A percentile compares a stretch with the other conserved stretches of the same genome.
phyloP scores from a whole-genome alignment of 2,888 invertebrate genomes.

The Anorthoa munda region DNA sequence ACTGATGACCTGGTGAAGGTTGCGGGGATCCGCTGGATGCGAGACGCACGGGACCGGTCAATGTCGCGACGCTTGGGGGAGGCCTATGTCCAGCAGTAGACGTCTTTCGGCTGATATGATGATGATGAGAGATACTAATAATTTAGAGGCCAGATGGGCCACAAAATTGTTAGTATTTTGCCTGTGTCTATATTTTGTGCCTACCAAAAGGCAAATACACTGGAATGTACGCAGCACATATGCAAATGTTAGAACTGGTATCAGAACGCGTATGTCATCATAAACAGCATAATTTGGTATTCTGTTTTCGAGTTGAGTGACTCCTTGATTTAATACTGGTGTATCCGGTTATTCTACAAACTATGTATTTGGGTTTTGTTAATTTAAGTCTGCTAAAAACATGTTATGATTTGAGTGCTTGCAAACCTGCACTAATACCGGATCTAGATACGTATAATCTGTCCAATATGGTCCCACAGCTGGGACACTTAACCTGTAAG shows the following conservation, averaged over 20 bases:
- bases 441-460: background rate
- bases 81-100: no score
- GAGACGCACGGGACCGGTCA: no score
- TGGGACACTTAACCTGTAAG: no score
- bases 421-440: background rate
- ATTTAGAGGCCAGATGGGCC: no score
- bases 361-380: background rate
- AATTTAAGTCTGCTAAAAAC: conserved; percentile 1
- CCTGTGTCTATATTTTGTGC: conserved; percentile 2
- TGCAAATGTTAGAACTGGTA: conserved; percentile 37
- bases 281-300: conserved; percentile 33
- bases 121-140: no score
- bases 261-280: conserved; percentile 22
- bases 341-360: conserved; percentile 27
- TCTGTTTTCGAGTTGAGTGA: conserved; percentile 34
- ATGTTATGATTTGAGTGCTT: background rate
- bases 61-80: no score
- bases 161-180: no score
- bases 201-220: conserved; percentile 2
- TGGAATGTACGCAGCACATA: background rate
- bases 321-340: conserved; percentile 29
- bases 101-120: no score
- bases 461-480: no score
- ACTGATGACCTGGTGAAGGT: no score
- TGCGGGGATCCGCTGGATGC: no score